Conservation (phyloP, 1,140 invertebrate genomes). For the Calycopis cecrops region DNA sequence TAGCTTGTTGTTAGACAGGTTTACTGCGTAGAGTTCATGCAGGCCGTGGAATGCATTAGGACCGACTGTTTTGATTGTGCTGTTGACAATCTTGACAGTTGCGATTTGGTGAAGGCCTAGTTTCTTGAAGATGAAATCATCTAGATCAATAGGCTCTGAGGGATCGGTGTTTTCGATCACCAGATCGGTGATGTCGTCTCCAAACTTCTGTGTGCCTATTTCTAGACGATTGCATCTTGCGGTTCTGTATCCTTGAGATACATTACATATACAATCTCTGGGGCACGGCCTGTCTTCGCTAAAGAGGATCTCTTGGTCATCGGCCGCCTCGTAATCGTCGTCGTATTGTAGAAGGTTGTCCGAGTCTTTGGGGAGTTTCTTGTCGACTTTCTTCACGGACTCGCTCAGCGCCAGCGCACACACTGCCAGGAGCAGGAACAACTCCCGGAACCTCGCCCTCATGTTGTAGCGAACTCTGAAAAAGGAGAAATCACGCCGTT, state of each 20-base stretch:
- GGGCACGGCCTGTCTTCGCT: slow-evolving; percentile 70
- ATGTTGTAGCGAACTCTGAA: slow-evolving; percentile 71
- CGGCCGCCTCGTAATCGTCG: slow-evolving; percentile 56
- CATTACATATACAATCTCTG: slow-evolving; percentile 69
- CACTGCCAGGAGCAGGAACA: slow-evolving; percentile 66
- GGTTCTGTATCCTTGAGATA: slow-evolving; percentile 62
- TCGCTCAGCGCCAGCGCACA: slow-evolving; percentile 52
- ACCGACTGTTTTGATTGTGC: slow-evolving; percentile 72
- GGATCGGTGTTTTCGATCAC: slow-evolving; percentile 76
- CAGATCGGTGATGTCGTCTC: slow-evolving; percentile 76
- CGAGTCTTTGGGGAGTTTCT: slow-evolving; percentile 35
- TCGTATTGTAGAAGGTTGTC: slow-evolving; percentile 57
- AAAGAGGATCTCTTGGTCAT: slow-evolving; percentile 65
- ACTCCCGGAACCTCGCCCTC: slow-evolving; percentile 67
- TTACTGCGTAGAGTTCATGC: slow-evolving; percentile 79
- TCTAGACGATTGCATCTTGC: slow-evolving; percentile 74
- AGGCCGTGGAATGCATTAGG: slow-evolving; percentile 80
- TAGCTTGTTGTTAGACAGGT: slow-evolving; percentile 79
- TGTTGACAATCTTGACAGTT: slow-evolving; percentile 77
- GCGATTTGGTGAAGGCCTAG: slow-evolving; percentile 76
- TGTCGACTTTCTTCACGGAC: slow-evolving; percentile 51
- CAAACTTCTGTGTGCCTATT: slow-evolving; percentile 76
- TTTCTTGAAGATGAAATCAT: slow-evolving; percentile 75
- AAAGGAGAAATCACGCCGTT: slow-evolving; percentile 30
- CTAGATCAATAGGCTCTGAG: slow-evolving; percentile 70